These are phyloP conservation scores for Dioctria rufipes DNA, from an alignment of 2,888 invertebrate species.

Conservation along the genomic window DNA sequence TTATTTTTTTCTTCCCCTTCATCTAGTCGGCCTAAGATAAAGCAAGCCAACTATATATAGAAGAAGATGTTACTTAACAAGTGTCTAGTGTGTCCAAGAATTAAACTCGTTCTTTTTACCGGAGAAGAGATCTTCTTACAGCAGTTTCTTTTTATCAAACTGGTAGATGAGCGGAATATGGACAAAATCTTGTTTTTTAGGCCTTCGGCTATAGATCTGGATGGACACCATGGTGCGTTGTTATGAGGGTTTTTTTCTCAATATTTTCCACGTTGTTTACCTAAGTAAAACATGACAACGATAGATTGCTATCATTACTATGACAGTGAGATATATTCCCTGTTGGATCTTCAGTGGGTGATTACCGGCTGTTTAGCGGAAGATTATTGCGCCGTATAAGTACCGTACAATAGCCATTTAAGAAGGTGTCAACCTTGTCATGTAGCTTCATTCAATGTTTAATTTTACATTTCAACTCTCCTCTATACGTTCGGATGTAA, in stretches of 20 bases:
- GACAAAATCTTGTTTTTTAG: constrained; percentile 50
- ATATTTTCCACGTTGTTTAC: constrained; percentile 38
- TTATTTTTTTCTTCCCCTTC: neutral
- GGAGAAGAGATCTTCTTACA: constrained; percentile 23
- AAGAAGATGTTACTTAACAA: constrained; percentile 47
- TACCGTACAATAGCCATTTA: constrained; percentile 19
- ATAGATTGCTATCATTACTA: constrained; percentile 50
- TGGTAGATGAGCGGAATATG: constrained; percentile 26
- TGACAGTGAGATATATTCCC: constrained; percentile 44
- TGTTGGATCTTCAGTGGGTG: constrained; percentile 44
- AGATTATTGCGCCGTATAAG: constrained; percentile 35
- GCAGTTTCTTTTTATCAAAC: constrained; percentile 42
- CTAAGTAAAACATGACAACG: constrained; percentile 52
- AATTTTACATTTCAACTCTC: constrained; percentile 34
- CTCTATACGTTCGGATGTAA: constrained; percentile 14
- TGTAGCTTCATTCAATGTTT: constrained; percentile 38
- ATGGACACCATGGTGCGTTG: constrained; percentile 48
- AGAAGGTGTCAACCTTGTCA: constrained; percentile 46
- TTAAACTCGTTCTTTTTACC: constrained; percentile 44
- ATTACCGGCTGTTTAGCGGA: constrained; percentile 47
- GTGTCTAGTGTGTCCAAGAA: constrained; percentile 50
- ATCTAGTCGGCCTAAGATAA: constrained; percentile 26
- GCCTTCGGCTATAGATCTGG: constrained; percentile 41
- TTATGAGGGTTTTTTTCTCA: constrained; percentile 25
- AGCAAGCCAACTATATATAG: neutral